phyloP scores from a whole-genome alignment of 2,797 vertebrate species.

The Pelodytes ibericus region DNA sequence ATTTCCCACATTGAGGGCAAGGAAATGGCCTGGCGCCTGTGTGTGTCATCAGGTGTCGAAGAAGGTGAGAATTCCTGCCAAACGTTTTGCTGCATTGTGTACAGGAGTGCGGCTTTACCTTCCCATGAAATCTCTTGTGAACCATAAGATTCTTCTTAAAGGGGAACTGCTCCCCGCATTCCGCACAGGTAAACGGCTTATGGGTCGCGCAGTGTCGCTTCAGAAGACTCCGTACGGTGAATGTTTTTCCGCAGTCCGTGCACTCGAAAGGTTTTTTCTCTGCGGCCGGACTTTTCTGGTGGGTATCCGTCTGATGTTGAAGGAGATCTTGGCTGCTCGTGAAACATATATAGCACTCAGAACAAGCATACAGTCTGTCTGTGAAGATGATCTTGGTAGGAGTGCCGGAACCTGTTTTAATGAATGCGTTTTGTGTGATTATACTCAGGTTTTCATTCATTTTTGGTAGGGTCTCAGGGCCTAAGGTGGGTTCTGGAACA shows the following conservation, averaged over 20 bases:
- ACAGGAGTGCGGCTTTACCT: slow-evolving; percentile 59
- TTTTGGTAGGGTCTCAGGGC: no score
- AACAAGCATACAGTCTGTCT: neutral
- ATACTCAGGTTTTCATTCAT: neutral
- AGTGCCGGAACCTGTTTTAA: neutral
- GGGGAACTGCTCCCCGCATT: slow-evolving; percentile 63
- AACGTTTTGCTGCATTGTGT: slow-evolving; percentile 61
- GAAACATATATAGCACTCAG: neutral
- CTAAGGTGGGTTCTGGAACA: no score
- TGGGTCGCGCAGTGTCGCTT: slow-evolving; percentile 51
- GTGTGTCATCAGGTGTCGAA: slow-evolving; percentile 62
- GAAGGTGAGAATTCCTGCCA: slow-evolving; percentile 59
- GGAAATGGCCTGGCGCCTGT: slow-evolving; percentile 50
- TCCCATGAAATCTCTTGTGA: slow-evolving; percentile 74
- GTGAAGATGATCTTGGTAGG: neutral
- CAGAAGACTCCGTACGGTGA: neutral
- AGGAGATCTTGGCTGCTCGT: neutral
- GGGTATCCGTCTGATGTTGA: no score
- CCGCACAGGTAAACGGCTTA: slow-evolving; percentile 70
- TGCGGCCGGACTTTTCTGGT: neutral
- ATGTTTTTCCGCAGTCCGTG: neutral
- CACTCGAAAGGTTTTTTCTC: neutral
- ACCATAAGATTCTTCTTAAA: slow-evolving; percentile 45
- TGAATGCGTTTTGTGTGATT: neutral
- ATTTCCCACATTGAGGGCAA: slow-evolving; percentile 51